Percentiles rank a stretch among this genome's conserved stretches.
Conservation (phyloP, 2,113 vertebrate species). For the Sclerurus mexicanus region DNA sequence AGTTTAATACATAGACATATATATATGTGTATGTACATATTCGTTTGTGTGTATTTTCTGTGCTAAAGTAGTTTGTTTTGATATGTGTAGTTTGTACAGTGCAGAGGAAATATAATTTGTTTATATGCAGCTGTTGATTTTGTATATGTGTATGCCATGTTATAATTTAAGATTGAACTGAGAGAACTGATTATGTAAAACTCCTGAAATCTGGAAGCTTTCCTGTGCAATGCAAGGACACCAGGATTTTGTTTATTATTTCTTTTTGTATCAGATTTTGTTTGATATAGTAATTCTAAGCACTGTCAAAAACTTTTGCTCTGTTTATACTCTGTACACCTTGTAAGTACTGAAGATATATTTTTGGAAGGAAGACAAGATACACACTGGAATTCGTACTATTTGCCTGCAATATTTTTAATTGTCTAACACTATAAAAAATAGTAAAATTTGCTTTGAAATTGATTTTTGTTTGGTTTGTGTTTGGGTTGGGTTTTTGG, state of each 20-base stretch:
- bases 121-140: background rate
- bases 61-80: background rate
- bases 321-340: background rate
- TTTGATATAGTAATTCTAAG: background rate
- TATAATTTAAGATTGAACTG: slow-evolving; percentile 4
- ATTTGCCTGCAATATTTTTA: slow-evolving; percentile 17
- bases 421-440: slow-evolving; percentile 21
- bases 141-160: background rate
- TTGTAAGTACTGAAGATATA: background rate
- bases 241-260: background rate
- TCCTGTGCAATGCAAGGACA: background rate
- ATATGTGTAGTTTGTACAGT: slow-evolving; percentile 12
- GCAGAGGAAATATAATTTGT: background rate
- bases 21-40: no score
- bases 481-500: background rate
- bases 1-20: background rate
- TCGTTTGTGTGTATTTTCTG: background rate
- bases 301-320: background rate
- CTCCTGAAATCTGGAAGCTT: background rate
- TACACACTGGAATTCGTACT: background rate
- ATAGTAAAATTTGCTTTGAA: slow-evolving; percentile 39
- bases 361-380: background rate
- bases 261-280: background rate
- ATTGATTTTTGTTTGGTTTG: background rate
- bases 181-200: background rate